Conservation (phyloP, 2,797 vertebrate species). For the Arctocebus calabarensis region DNA sequence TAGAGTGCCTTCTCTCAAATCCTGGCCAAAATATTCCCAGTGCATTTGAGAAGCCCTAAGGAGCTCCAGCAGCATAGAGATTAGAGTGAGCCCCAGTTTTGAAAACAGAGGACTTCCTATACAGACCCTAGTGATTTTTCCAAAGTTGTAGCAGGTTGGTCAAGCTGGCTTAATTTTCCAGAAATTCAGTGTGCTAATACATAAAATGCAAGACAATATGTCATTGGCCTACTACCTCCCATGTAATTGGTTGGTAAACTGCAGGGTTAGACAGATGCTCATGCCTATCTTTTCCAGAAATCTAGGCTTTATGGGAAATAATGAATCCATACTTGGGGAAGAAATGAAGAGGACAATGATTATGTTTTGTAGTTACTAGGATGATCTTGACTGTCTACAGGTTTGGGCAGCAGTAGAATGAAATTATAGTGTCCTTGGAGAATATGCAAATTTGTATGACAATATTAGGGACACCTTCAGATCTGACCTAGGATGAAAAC, state of each 20-base stretch:
- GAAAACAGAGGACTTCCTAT: neutral
- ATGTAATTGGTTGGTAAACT: neutral
- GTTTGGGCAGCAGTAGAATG: conserved; percentile 65
- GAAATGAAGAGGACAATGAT: conserved; percentile 65
- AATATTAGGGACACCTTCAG: conserved; percentile 65
- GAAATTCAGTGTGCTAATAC: neutral
- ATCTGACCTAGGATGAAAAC: conserved; percentile 75
- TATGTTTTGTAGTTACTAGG: conserved; percentile 73
- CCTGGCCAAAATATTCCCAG: neutral
- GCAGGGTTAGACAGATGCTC: neutral
- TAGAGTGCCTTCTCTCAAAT: neutral
- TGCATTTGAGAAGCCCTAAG: neutral
- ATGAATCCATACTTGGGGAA: conserved; percentile 26
- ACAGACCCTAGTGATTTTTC: neutral
- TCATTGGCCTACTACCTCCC: neutral
- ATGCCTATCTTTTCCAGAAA: conserved; percentile 28
- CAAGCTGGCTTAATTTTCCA: neutral
- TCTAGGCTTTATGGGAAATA: conserved; percentile 72
- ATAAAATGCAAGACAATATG: neutral
- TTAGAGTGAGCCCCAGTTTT: neutral
- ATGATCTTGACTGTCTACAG: conserved; percentile 73
- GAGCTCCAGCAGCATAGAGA: neutral
- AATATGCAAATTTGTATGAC: conserved; percentile 73
- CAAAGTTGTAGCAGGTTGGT: neutral
- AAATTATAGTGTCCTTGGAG: conserved; percentile 70